Evolutionary conservation across 1,140 invertebrate genomes (phyloP), one percentile per base, ranked within the genome.

Genomic region (Brachionus rotundiformis): DNA sequence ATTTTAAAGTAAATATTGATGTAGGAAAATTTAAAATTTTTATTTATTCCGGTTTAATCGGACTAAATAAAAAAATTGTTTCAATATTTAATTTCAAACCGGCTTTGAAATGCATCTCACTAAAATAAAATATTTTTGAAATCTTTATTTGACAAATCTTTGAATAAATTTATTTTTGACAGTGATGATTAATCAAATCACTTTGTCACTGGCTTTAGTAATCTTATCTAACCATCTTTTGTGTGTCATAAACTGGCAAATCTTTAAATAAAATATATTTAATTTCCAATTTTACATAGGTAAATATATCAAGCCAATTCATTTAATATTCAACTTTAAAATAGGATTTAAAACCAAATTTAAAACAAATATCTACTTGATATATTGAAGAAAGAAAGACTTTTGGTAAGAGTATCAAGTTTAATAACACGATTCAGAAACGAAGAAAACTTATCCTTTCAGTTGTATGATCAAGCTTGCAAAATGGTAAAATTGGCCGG

Each of bases 21-120:
- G 4, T 0, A 8, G 3, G 6, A 63, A 27, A 11, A 36, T 68
- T 68, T 19, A 7, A 19, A 68, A 36, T 19, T 68, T 68, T 16
- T 68, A 36, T 68, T 68, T 68, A 68, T 68, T 68, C 63, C 63
- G 63, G 63, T 36, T 68, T 19, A 19, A 68, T 36, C 63, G 29
- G 31, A 31, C 63, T 16, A 68, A 68, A 68, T 19, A 33, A 36
- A 61, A 61, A 68, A 54, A 25, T 19, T 7, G 19, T 54, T 36
- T 68, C 29, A 68, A 68, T 33, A 68, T 68, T 68, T 36, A 36
- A 68, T 68, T 33, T 68, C 36, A 63, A 16, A 39, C 33, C 63
- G 27, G 13, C 63, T 68, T 68, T 68, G 63, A 33, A 33, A 33
- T 68, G 61, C 25, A 54, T 54, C 47, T 54, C 29, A 63, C 25